Base-by-base conservation (phyloP, 2,888 invertebrate genomes). In the Trachelus troglodyta region DNA sequence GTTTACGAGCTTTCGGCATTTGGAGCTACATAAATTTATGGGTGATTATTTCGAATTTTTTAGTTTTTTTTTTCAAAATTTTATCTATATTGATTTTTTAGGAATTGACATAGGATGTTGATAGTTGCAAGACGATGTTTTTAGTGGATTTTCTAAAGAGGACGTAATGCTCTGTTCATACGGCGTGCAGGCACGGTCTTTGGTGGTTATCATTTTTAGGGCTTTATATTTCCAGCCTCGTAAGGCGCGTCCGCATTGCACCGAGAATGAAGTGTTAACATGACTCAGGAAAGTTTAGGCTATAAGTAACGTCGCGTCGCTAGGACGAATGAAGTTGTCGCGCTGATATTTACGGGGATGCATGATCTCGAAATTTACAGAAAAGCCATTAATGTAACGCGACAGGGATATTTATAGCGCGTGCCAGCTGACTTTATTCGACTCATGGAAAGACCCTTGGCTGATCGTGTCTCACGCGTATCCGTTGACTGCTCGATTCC, bases 201-300 rank as follows among this genome's bases (percentile, higher is more conserved):
- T 56, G 9, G 9, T 2, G 0, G 56, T 6, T 9, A 23, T 56
- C 23, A 56, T 56, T 56, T 9, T 56, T 15, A 23, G 2, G 23
- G 9, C 85, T 89, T 89, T 85, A 85, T 81, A 84, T 87, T 87
- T 87, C 86, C 80, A 81, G 82, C 78, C 85, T 82, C 84, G 85
- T 85, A 81, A 78, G 75, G 75, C 75, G 79, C 78, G 81, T 78
- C 77, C 79, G 75, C 75, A 76, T 76, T 77, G 76, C 74, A 73
- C 79, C 12, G 23, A 56, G 56, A 1, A 23, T 56, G 77, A 78
- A 82, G 81, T 82, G 82, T 80, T 79, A 79, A 75, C 71, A 34
- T 81, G 76, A 78, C 81, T 79, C 81, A 79, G 83, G 80, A 82
- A 81, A 82, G 80, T 78, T 80, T 78, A 82, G 80, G 79, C 77